Conservation (phyloP, 2,888 invertebrate genomes). For the Caenorhabditis auriculariae region DNA sequence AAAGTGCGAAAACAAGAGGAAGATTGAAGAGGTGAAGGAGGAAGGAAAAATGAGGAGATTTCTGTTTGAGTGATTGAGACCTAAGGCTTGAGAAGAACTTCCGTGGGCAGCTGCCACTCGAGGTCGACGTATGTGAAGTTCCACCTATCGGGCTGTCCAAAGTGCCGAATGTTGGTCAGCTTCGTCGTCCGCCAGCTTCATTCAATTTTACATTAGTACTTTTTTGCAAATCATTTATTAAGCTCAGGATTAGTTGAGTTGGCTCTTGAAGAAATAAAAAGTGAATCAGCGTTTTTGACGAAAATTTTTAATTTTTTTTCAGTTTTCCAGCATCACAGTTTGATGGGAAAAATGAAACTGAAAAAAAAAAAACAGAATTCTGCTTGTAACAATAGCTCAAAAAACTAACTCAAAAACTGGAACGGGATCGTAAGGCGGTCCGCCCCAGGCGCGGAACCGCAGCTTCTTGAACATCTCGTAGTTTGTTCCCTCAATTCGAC, state of each 20-base stretch:
- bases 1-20: not conserved
- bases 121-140: constrained; percentile 71
- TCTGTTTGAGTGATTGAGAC: constrained; percentile 3
- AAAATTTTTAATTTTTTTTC: not conserved
- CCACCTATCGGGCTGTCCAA: constrained; percentile 78
- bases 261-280: not conserved
- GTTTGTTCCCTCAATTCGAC: constrained; percentile 45
- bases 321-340: not conserved
- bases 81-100: constrained; percentile 18
- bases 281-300: not conserved
- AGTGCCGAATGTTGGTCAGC: constrained; percentile 69
- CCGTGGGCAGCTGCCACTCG: constrained; percentile 48
- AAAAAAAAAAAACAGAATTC: not conserved
- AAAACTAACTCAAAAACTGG: constrained; percentile 72
- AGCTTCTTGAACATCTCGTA: constrained; percentile 62
- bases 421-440: constrained; percentile 71
- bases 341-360: not conserved
- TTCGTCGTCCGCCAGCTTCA: constrained; percentile 74
- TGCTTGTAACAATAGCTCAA: not conserved
- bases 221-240: not conserved
- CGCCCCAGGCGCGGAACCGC: constrained; percentile 71
- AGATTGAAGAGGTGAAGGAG: constrained; percentile 1
- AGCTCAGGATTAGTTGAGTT: not conserved
- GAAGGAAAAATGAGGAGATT: not conserved
- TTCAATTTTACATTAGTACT: not conserved